Base-by-base conservation (phyloP, 2,888 invertebrate species). In the Catocala nupta region DNA sequence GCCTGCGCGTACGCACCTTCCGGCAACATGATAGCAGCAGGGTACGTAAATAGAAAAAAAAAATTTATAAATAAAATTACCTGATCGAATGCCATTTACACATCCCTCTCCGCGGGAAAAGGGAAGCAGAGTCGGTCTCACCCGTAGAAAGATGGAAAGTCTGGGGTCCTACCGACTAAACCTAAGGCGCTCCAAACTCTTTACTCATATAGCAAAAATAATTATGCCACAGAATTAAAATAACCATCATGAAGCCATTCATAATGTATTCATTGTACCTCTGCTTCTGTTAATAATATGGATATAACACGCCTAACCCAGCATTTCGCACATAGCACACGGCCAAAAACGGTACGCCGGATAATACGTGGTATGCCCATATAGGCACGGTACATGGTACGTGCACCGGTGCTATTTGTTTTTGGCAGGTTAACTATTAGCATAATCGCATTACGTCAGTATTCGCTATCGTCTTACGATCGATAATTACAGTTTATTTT, bases 1-100 rank as follows among this genome's bases (percentile, higher is more conserved):
- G 98, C 99, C 43, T 99, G 99, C 93, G 98, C 99, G 39, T 99
- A 98, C 93, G 98, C 99, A 56, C 99, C 99, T 50, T 98, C 98
- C 62, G 99, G 98, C 80, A 96, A 96, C 89, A 95, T 98, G 90
- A 97, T 99, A 63, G 99, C 99, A 80, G 99, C 99, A 89, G 99
- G 99, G 98, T 98, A 90, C 88, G 95, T 86, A n/a, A n/a, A n/a
- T n/a, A n/a, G n/a, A n/a, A n/a, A n/a, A n/a, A n/a, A n/a, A n/a
- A n/a, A n/a, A n/a, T n/a, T n/a, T n/a, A n/a, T n/a, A n/a, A n/a
- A n/a, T n/a, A n/a, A n/a, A n/a, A n/a, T n/a, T n/a, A n/a, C n/a
- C n/a, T n/a, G n/a, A n/a, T n/a, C n/a, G n/a, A n/a, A n/a, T n/a
- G n/a, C n/a, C n/a, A n/a, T n/a, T n/a, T n/a, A n/a, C n/a, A n/a